Evolutionary conservation across 2,888 invertebrate species (phyloP).

Genomic region (Cosmia pyralina): DNA sequence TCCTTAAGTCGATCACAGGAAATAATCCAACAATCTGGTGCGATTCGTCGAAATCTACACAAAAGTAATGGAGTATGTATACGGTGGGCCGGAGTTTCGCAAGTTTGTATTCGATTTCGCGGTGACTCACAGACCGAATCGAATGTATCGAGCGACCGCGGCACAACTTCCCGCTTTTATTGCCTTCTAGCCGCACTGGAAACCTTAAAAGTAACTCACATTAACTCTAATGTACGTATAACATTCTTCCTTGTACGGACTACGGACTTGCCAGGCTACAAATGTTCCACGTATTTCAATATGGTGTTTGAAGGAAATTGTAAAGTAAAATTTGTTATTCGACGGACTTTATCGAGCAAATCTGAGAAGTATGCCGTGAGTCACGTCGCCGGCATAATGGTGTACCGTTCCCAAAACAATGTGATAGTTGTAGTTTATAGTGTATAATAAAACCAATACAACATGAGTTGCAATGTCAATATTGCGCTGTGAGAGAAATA

Average conservation of each 20-base stretch:
- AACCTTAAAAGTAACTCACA: slow-evolving; percentile 78
- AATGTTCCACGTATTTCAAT: slow-evolving; percentile 57
- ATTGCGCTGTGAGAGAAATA: slow-evolving; percentile 12
- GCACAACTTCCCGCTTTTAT: slow-evolving; percentile 77
- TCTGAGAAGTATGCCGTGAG: slow-evolving; percentile 50
- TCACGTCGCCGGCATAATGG: slow-evolving; percentile 42
- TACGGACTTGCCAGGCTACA: slow-evolving; percentile 38
- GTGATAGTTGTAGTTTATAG: slow-evolving; percentile 47
- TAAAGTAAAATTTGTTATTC: slow-evolving; percentile 50
- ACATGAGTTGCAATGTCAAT: slow-evolving; percentile 37
- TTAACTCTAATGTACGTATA: slow-evolving; percentile 66
- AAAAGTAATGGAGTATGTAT: slow-evolving; percentile 65
- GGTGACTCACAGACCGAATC: slow-evolving; percentile 78
- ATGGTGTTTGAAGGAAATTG: slow-evolving; percentile 53
- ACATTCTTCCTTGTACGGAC: slow-evolving; percentile 52
- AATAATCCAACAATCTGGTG: slow-evolving; percentile 67
- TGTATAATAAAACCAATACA: slow-evolving; percentile 47
- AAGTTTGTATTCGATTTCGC: slow-evolving; percentile 75
- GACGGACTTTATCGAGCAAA: slow-evolving; percentile 54
- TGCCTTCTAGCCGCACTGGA: slow-evolving; percentile 71
- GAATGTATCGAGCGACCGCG: slow-evolving; percentile 73
- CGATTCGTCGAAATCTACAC: slow-evolving; percentile 68
- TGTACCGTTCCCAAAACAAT: slow-evolving; percentile 49
- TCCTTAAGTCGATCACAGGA: slow-evolving; percentile 61
- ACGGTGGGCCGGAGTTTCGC: slow-evolving; percentile 72